Evolutionary conservation across 2,888 invertebrate genomes (phyloP), one percentile per base, ranked within the genome.

Genomic region (Phortica magna): DNA sequence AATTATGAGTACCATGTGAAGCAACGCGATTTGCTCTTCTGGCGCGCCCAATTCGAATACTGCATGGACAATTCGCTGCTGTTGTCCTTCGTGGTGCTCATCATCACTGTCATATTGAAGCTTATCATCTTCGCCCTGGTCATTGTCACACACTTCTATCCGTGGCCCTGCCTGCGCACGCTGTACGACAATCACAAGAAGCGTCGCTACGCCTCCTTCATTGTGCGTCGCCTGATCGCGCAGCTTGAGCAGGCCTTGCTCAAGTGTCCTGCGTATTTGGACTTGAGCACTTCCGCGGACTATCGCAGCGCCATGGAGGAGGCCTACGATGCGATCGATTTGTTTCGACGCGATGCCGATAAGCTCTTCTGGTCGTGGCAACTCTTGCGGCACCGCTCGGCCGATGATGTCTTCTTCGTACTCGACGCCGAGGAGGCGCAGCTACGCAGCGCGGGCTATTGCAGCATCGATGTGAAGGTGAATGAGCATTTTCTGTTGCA

Each of bases 151-250:
- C 17, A 74, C 1, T 48, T n/a, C 7, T 76, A 22, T 12, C 74
- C 14, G 7, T 14, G 7, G 10, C 39, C 7, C 7, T 76, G 9
- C 4, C 0, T 77, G 0, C 22, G 43, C 0, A 14, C 7, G 0
- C 65, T 67, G 39, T 31, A 75, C 4, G 48, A 19, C 7, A 53
- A 53, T 0, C 41, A 57, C 0, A 70, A 71, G 7, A 72, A 43
- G 72, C 41, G 17, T 0, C n/a, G 39, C 7, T 83, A 48, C 39
- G 79, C 76, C 7, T 31, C 76, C 43, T 85, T 80, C 2, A 80
- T 85, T 10, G 19, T 83, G 57, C 81, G 84, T 1, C 85, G 85
- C 5, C 39, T 83, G 64, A 12, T 83, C 7, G 57, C 77, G n/a
- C 79, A 83, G 3, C 77, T 84, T 70, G 80, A 82, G 10, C 17